Evolutionary conservation across 2,113 vertebrate genomes (phyloP), one percentile per base, ranked within the genome.

Genomic region (Epinephelus cyanopodus): DNA sequence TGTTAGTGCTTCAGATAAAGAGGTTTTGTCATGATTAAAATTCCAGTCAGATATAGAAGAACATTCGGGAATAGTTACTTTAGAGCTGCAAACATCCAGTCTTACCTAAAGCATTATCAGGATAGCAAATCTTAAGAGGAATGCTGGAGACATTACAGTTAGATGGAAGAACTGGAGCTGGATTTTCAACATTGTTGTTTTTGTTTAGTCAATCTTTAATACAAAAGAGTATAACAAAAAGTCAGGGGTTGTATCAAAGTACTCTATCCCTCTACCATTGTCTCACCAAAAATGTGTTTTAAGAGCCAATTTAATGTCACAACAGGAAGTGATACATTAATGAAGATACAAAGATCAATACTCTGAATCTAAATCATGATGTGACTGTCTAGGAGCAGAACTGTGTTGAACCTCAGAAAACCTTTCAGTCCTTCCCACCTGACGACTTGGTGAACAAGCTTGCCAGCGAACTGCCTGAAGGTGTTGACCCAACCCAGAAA

Each of bases 401-500:
- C 0, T n/a, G 21, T 37, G 42, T 2, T 27, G 86, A 90, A 64
- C 65, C 4, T 42, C 42, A 74, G 67, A 77, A 27, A 73, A 60
- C 0, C 56, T 83, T 65, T 50, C 23, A 87, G 48, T 9, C 1
- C 19, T 96, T 96, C 67, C 93, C 96, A 74, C 81, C 91, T 1
- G 94, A 95, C 11, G 70, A 89, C 47, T 87, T 98, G 71, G 4
- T 96, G 61, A 95, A 95, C 83, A 96, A 94, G 70, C 66, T 76
- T 19, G 57, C 85, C 47, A 84, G 77, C 3, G 96, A 97, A 63
- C 91, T 98, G 25, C 97, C 97, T 12, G 85, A 95, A 48, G 96
- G 94, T 2, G 95, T 98, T 54, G 89, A 97, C 54, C 95, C 97
- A 4, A 63, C 93, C 11, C 87, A 90, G 75, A 97, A 95, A 86